Evolutionary conservation across 1,140 invertebrate species (phyloP).

Genomic region (Oreohelix idahoensis): DNA sequence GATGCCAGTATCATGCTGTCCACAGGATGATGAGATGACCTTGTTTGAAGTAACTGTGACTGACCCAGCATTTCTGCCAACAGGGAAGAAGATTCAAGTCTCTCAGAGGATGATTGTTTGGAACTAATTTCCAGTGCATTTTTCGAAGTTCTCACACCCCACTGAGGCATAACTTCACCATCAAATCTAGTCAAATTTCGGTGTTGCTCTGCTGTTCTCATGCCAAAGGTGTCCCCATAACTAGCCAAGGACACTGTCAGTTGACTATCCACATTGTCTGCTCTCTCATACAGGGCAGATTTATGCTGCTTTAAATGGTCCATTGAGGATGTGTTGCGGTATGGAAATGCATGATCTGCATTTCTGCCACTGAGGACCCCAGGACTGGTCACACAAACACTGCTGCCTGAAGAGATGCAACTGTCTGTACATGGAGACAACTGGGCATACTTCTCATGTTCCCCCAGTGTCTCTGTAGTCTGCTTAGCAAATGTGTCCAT

Average conservation of each 20-base stretch:
- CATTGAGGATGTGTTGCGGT: background rate
- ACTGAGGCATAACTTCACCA: background rate
- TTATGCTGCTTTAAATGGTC: background rate
- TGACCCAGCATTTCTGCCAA: background rate
- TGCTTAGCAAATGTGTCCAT: slow-evolving; percentile 1
- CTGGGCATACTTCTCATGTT: background rate
- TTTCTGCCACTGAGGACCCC: background rate
- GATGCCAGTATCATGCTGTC: background rate
- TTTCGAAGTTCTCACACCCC: background rate
- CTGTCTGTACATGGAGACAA: slow-evolving; percentile 23
- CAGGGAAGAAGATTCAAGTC: background rate
- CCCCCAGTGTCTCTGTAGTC: background rate
- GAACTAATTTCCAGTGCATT: background rate
- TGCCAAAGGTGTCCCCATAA: slow-evolving; percentile 15
- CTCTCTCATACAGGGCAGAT: background rate
- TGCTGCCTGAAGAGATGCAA: slow-evolving; percentile 2
- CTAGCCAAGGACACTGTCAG: background rate
- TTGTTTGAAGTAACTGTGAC: background rate
- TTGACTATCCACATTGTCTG: background rate
- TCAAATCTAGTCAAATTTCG: background rate
- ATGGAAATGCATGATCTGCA: background rate
- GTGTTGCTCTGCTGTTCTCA: background rate
- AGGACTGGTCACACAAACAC: background rate
- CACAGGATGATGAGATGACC: background rate
- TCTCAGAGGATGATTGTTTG: background rate